Conservation (phyloP, 2,797 vertebrate species). For the Arctocebus calabarensis region DNA sequence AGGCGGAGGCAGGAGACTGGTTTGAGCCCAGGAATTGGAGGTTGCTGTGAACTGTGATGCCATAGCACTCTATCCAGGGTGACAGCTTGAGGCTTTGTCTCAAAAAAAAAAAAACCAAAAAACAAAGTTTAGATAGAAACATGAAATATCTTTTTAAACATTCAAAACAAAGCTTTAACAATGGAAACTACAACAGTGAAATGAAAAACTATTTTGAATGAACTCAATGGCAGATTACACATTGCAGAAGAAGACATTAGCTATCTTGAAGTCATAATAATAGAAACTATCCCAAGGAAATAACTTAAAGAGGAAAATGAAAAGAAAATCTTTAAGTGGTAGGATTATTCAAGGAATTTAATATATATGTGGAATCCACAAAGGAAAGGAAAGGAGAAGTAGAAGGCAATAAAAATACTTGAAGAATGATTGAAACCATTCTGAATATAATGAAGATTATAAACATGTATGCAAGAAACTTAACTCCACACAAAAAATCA, state of each 20-base stretch:
- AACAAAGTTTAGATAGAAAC: background rate
- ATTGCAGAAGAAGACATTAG: background rate
- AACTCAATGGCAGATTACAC: background rate
- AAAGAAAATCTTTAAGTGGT: background rate
- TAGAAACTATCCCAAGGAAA: background rate
- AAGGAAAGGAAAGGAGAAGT: background rate
- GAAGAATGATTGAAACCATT: background rate
- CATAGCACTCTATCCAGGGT: too few species aligned
- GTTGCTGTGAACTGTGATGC: too few species aligned
- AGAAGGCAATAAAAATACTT: background rate
- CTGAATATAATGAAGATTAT: constrained; percentile 3
- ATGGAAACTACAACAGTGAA: background rate
- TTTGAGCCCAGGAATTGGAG: too few species aligned
- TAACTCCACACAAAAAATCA: background rate
- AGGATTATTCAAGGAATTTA: background rate
- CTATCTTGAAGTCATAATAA: background rate
- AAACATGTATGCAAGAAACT: background rate
- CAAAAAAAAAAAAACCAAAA: too few species aligned
- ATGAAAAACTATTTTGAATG: background rate
- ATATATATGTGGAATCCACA: background rate
- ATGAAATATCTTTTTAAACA: too few species aligned
- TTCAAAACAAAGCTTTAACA: background rate
- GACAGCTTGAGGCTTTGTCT: too few species aligned
- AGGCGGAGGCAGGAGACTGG: too few species aligned
- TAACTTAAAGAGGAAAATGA: background rate